Evolutionary conservation across 2,113 vertebrate genomes (phyloP), one percentile per base, ranked within the genome.

Genomic region (Oncorhynchus clarkii): DNA sequence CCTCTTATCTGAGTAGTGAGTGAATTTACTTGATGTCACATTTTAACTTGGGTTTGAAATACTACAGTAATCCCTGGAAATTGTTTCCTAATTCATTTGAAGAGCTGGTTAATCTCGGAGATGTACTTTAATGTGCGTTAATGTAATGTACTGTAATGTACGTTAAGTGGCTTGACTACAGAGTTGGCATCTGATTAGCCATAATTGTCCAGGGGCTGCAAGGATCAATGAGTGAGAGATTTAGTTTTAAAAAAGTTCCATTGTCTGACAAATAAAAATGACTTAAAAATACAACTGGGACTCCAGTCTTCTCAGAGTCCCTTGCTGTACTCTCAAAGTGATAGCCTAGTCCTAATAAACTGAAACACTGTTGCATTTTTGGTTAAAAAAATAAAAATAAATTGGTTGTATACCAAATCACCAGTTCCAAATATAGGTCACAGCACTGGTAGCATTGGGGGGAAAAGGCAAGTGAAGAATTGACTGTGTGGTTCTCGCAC

Each of bases 21-120:
- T 84, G 75, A 81, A 85, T 76, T 76, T 82, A 89, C 86, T 87
- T 89, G 84, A 89, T 90, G 88, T 86, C 85, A 82, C 80, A 84
- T 82, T 89, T 83, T 80, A 81, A 83, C 79, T 86, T 81, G 84
- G 77, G 73, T 45, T 85, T 85, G 80, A 89, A 89, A 89, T 85
- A 57, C 20, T 62, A 88, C 84, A 84, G 81, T 86, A 90, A 90
- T 92, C 89, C 80, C 88, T 86, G 85, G 82, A 92, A 90, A 90
- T 86, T 86, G 88, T 91, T 91, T 91, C 87, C 88, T 89, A 89
- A 90, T 89, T 83, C 87, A 90, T 89, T 79, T 78, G 84, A 89
- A 87, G 84, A 82, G 80, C 88, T 87, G 78, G 74, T 72, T 89
- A 88, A 90, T 89, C 86, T 84, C 84, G 84, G 73, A 76, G 84